These are phyloP conservation scores for Cyclopterus lumpus DNA, from an alignment of 2,797 vertebrate genomes.

Conservation along the genomic window DNA sequence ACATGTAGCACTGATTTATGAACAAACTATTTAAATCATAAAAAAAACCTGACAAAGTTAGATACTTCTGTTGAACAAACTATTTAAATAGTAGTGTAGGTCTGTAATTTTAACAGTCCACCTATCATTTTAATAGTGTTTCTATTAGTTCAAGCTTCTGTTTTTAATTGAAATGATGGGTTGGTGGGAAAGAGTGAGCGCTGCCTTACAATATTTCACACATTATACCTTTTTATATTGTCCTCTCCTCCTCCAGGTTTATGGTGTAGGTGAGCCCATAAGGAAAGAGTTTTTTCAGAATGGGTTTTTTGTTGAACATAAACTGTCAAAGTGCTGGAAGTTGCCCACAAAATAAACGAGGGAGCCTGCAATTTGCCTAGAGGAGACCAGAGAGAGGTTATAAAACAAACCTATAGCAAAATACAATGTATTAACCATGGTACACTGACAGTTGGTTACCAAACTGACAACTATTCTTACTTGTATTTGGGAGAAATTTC, in stretches of 20 bases:
- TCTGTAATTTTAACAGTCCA: not conserved
- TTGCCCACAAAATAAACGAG: constrained; percentile 69
- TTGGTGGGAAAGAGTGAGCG: not conserved
- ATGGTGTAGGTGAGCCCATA: constrained; percentile 70
- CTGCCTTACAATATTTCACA: not conserved
- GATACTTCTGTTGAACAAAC: not conserved
- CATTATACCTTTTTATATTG: constrained; percentile 24
- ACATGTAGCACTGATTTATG: not conserved
- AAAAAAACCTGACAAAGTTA: not conserved
- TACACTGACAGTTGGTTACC: not conserved
- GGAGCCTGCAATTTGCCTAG: constrained; percentile 76
- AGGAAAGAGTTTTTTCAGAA: constrained; percentile 64
- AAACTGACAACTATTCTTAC: constrained; percentile 63
- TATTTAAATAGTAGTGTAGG: not conserved
- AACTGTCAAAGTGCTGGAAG: constrained; percentile 69
- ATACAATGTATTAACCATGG: not conserved
- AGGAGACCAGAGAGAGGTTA: constrained; percentile 5
- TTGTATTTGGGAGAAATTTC: constrained; percentile 34
- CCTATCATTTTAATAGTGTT: not conserved
- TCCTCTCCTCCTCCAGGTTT: constrained; percentile 63
- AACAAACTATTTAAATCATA: not conserved
- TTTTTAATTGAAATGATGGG: not conserved
- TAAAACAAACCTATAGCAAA: not conserved
- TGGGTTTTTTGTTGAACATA: constrained; percentile 68
- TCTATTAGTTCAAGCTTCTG: not conserved